Percentiles rank a stretch among this genome's conserved stretches.
These are phyloP conservation scores for Myotis pilosus DNA, from an alignment of 2,797 vertebrate genomes.

Conservation along the genomic window DNA sequence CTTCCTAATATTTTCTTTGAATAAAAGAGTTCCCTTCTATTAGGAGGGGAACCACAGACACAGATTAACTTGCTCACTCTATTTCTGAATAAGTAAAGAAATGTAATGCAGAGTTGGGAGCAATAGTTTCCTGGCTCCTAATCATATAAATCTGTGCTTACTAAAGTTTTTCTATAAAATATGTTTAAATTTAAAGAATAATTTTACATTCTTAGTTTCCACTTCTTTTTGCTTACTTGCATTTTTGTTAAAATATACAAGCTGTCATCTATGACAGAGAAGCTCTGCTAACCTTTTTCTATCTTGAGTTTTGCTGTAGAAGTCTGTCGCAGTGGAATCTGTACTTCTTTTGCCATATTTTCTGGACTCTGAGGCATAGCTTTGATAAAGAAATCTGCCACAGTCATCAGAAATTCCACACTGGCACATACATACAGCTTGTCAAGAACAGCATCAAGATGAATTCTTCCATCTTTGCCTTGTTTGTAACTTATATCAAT, in stretches of 20 bases:
- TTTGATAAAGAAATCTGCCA: slow-evolving; percentile 95
- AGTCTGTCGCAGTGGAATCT: slow-evolving; percentile 85
- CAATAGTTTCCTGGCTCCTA: background rate
- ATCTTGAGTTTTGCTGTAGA: slow-evolving; percentile 78
- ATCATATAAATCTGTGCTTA: background rate
- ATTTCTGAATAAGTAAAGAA: background rate
- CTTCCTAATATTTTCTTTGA: background rate
- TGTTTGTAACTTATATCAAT: slow-evolving; percentile 91
- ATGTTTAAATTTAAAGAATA: slow-evolving; percentile 30
- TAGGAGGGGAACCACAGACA: background rate
- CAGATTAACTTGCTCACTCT: background rate
- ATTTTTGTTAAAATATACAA: slow-evolving; percentile 34
- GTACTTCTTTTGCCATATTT: slow-evolving; percentile 80
- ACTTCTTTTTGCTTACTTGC: background rate
- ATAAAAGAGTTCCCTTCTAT: background rate
- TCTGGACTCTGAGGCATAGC: slow-evolving; percentile 86
- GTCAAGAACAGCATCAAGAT: slow-evolving; percentile 89
- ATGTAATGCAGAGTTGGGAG: background rate
- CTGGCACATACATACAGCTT: slow-evolving; percentile 96
- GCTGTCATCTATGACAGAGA: background rate
- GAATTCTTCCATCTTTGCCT: slow-evolving; percentile 81
- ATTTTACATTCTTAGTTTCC: background rate
- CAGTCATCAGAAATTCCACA: slow-evolving; percentile 94
- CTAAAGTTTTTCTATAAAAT: background rate
- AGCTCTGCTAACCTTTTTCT: slow-evolving; percentile 81